A percentile compares a stretch with the other conserved stretches of the same genome.
phyloP scores from a whole-genome alignment of 2,113 vertebrate genomes.

The Pheucticus melanocephalus region DNA sequence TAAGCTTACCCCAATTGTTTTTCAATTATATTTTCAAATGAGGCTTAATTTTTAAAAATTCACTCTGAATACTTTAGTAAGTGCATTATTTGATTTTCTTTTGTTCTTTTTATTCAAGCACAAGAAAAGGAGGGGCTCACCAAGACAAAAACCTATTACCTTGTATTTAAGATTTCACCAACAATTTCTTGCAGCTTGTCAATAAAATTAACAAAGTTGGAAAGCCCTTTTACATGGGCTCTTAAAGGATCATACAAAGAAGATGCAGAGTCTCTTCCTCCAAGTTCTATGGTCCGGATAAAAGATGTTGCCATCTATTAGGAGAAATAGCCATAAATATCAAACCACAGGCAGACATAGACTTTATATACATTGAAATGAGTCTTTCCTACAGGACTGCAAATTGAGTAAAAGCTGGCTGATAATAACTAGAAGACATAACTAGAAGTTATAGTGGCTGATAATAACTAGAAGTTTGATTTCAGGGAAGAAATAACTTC shows the following conservation, averaged over 20 bases:
- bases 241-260: slow-evolving; percentile 83
- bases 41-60: not conserved
- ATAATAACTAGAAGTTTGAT: too few relatives aligned
- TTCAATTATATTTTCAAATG: not conserved
- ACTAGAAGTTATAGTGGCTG: too few relatives aligned
- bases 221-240: slow-evolving; percentile 86
- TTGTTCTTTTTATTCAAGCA: not conserved
- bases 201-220: slow-evolving; percentile 83
- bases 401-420: not conserved
- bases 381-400: not conserved
- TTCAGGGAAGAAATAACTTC: not conserved
- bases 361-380: not conserved
- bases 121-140: not conserved
- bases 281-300: slow-evolving; percentile 86
- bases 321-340: slow-evolving; percentile 6
- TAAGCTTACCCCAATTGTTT: not conserved
- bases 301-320: slow-evolving; percentile 84
- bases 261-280: slow-evolving; percentile 88
- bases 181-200: slow-evolving; percentile 90
- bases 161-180: slow-evolving; percentile 85
- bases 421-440: not conserved
- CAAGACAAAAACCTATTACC: slow-evolving; percentile 72
- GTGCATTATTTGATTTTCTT: not conserved
- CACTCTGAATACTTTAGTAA: not conserved
- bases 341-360: not conserved